Evolutionary conservation across 2,888 invertebrate genomes (phyloP), one percentile per base, ranked within the genome.

Genomic region (Agriopis aurantiaria): DNA sequence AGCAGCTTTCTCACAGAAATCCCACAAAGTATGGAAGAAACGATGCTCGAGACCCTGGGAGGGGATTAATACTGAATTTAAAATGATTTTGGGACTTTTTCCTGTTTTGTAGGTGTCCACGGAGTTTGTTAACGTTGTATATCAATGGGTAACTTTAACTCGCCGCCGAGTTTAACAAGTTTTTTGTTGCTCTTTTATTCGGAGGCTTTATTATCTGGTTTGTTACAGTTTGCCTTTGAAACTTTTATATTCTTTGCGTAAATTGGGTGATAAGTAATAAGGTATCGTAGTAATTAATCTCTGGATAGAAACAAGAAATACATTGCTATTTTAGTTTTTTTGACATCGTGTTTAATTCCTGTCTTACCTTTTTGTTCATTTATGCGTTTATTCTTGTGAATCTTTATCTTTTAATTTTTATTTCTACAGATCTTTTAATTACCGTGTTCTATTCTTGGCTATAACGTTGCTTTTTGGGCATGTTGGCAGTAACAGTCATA

Each of bases 31-130:
- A 91, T 90, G 85, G 88, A 88, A 87, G 86, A 63, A 71, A 88
- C 89, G 87, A 88, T 89, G 88, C 88, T 86, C 78, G 85, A 84
- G 86, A 82, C 86, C 80, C 85, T 85, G 85, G 85, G 89, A 81
- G 85, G 83, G 91, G 92, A 93, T 93, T 93, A 93, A 90, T 93
- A 87, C 90, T 88, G 90, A 91, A 90, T 92, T 90, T 88, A 86
- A 91, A 92, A 93, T 91, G 88, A 91, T 90, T 91, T 90, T 78
- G 85, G 84, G 83, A 87, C 85, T 87, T 83, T 83, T 85, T 82
- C 81, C 82, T 84, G 84, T 85, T 85, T 86, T 82, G 85, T 85
- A 80, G 84, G 87, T 87, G 85, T 84, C 85, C 83, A 77, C 76
- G 77, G 86, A 87, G 82, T 88, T 88, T 83, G 84, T 84, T 83